Percentiles rank a stretch among this genome's conserved stretches.
Evolutionary conservation across 2,113 vertebrate genomes (phyloP).

Genomic region (Notarius quadriscutis): DNA sequence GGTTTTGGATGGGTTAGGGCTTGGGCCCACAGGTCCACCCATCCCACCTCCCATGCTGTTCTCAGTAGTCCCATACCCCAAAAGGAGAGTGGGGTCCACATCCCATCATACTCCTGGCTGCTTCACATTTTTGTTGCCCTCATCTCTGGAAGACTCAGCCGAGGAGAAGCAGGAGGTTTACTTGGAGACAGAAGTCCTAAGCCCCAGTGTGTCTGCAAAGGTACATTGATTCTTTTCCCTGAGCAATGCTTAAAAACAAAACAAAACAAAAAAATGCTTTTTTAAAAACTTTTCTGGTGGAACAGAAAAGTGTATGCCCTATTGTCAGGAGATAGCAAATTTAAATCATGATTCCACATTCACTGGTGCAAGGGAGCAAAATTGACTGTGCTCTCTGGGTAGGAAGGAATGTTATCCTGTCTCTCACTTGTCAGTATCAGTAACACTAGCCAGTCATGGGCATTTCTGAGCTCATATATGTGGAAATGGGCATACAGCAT

Average conservation of each 20-base stretch:
- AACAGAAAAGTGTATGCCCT: neutral
- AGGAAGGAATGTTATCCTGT: neutral
- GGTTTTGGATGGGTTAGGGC: constrained; percentile 79
- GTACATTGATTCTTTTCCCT: constrained; percentile 56
- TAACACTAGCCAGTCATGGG: neutral
- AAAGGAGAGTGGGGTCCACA: constrained; percentile 53
- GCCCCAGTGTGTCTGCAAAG: constrained; percentile 47
- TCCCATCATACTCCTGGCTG: constrained; percentile 55
- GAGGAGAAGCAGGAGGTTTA: constrained; percentile 68
- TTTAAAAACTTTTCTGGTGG: neutral
- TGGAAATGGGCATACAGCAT: neutral
- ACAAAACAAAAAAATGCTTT: no score
- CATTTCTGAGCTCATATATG: neutral
- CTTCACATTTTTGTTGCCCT: constrained; percentile 73
- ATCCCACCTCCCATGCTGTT: constrained; percentile 73
- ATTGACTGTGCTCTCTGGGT: neutral
- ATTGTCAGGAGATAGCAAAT: neutral
- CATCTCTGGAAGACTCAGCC: constrained; percentile 40
- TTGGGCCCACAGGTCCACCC: constrained; percentile 75
- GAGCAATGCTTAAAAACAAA: neutral
- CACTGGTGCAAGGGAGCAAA: neutral
- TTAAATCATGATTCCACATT: neutral
- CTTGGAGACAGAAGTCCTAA: constrained; percentile 40
- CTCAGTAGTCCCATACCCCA: constrained; percentile 78
- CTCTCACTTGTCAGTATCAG: neutral